Conservation (phyloP, 2,888 invertebrate species). For the Metellina segmentata region DNA sequence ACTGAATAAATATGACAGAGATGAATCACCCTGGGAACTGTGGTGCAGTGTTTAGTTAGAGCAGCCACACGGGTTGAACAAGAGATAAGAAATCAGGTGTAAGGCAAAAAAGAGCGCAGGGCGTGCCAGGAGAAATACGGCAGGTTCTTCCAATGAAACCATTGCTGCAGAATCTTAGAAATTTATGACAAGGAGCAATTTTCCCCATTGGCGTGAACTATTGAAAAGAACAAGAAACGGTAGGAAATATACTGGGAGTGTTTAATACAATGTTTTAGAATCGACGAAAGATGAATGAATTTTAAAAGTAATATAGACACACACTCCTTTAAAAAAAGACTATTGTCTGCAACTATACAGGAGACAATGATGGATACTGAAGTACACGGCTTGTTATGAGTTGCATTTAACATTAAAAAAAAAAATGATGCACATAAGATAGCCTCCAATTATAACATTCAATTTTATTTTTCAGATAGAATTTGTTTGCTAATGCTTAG, state of each 20-base stretch:
- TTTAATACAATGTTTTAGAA: too few relatives aligned
- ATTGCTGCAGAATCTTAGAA: not conserved
- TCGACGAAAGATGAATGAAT: too few relatives aligned
- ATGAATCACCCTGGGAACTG: not conserved
- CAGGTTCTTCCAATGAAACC: not conserved
- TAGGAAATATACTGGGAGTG: not conserved
- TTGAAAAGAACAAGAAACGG: not conserved
- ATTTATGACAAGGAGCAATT: not conserved
- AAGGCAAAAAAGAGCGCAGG: not conserved
- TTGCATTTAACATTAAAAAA: too few relatives aligned
- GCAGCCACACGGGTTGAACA: not conserved
- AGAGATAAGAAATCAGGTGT: not conserved
- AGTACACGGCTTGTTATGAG: too few relatives aligned
- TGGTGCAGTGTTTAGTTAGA: not conserved
- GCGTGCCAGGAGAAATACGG: not conserved
- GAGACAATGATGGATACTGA: too few relatives aligned
- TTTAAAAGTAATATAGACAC: too few relatives aligned
- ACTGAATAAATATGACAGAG: conserved; percentile 13
- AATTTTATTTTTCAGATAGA: too few relatives aligned
- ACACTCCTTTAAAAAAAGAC: too few relatives aligned
- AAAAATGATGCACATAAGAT: too few relatives aligned
- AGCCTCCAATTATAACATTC: too few relatives aligned
- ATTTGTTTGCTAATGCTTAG: too few relatives aligned
- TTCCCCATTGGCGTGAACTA: not conserved
- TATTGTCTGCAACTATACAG: too few relatives aligned